Base-by-base conservation (phyloP, 1,140 invertebrate genomes). In the Heliconius nattereri region DNA sequence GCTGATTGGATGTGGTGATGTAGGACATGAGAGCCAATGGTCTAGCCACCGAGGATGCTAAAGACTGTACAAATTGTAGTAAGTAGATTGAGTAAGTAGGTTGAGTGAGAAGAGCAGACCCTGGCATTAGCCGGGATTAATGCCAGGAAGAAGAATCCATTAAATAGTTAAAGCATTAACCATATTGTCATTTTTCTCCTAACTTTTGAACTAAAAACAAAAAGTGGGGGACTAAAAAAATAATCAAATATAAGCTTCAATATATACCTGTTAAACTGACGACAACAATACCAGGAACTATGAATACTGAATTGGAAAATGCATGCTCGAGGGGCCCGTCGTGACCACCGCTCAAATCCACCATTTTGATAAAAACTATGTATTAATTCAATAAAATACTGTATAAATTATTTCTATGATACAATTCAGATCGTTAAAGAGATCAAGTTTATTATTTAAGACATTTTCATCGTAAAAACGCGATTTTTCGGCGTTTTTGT, bases 291-390 rank as follows among this genome's bases (percentile, higher is more conserved):
- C 96, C 97, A 81, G 97, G 97, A 80, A 97, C 85, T 83, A 97
- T 96, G 87, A 98, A 98, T 78, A 97, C 96, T 45, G 95, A 94
- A 93, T 98, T 97, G 74, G 96, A 97, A 93, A 98, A 98, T 80
- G 96, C 97, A 91, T 97, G 97, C 90, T 97, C 97, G 84, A 97
- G 95, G 1, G 96, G 97, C 32, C 96, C 96, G 80, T 97, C 96
- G 54, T 95, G 95, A 37, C 95, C 95, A n/a, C 95, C 96, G 23
- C 96, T 95, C 73, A 97, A 90, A 84, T 94, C 94, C 66, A 95
- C 94, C 94, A 95, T 95, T 86, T 85, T 91, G 73, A 72, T 76
- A 45, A 79, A 66, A 66, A 84, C 84, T 87, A 86, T 81, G 82
- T 81, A 73, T 81, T 49, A 79, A 76, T 77, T 57, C 49, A 78